These are phyloP conservation scores for Axis porcinus DNA, from an alignment of 2,113 vertebrate genomes.

Conservation along the genomic window DNA sequence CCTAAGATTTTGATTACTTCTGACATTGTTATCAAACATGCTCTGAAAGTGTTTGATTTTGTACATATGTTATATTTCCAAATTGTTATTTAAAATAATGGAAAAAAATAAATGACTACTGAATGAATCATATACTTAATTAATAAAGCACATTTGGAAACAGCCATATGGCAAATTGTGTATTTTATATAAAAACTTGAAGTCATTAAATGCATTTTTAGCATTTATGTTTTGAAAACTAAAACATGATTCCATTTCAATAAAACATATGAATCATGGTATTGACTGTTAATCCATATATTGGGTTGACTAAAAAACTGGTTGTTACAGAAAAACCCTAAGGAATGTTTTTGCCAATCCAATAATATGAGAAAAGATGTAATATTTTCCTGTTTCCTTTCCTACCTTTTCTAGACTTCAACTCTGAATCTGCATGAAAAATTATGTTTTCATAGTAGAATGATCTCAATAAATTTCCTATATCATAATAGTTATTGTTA, in stretches of 20 bases:
- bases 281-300: background rate
- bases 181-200: background rate
- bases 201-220: background rate
- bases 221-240: background rate
- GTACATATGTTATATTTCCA: background rate
- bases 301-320: background rate
- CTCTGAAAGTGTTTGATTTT: background rate
- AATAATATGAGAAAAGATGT: background rate
- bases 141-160: background rate
- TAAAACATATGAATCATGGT: background rate
- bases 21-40: background rate
- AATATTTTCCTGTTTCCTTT: background rate
- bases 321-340: background rate
- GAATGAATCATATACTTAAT: background rate
- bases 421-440: background rate
- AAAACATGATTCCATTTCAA: background rate
- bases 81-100: background rate
- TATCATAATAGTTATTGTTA: background rate
- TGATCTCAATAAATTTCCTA: background rate
- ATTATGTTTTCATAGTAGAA: background rate
- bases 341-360: background rate
- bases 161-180: background rate
- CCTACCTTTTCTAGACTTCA: background rate
- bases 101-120: background rate
- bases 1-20: background rate